These are phyloP conservation scores for Heliconius hortense DNA, from an alignment of 2,888 invertebrate genomes.

Conservation along the genomic window DNA sequence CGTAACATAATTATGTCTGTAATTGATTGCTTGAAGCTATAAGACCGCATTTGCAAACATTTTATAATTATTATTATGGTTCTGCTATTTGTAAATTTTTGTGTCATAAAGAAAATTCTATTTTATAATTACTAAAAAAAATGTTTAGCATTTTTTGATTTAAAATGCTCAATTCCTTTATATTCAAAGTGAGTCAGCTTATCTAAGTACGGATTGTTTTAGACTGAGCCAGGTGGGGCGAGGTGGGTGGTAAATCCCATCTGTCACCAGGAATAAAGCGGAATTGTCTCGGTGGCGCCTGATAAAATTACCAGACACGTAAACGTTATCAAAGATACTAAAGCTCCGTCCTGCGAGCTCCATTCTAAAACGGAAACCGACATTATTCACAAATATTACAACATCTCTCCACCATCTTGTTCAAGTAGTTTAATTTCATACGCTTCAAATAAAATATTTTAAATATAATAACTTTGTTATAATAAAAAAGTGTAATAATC, in stretches of 20 bases:
- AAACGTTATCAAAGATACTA: constrained; percentile 53
- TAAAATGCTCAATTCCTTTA: constrained; percentile 5
- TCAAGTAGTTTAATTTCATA: constrained; percentile 7
- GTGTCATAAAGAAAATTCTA: no score
- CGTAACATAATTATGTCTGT: no score
- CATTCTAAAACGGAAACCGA: constrained; percentile 39
- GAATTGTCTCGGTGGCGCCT: constrained; percentile 50
- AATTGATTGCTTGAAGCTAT: no score
- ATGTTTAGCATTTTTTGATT: neutral
- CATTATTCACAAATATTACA: constrained; percentile 37
- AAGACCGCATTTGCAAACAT: no score
- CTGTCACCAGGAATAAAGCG: constrained; percentile 63
- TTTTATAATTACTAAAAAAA: no score
- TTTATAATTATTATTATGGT: no score
- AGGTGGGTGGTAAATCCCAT: constrained; percentile 53
- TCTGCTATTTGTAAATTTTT: no score
- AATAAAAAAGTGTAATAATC: constrained; percentile 9
- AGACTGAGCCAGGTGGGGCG: constrained; percentile 45
- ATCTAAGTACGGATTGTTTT: constrained; percentile 47
- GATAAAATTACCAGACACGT: constrained; percentile 63
- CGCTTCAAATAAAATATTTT: constrained; percentile 10
- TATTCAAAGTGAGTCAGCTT: constrained; percentile 32
- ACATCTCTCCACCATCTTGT: constrained; percentile 1
- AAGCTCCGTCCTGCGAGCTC: constrained; percentile 38
- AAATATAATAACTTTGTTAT: neutral